phyloP scores from a whole-genome alignment of 2,888 invertebrate genomes.

The Sphaerophoria rueppellii region DNA sequence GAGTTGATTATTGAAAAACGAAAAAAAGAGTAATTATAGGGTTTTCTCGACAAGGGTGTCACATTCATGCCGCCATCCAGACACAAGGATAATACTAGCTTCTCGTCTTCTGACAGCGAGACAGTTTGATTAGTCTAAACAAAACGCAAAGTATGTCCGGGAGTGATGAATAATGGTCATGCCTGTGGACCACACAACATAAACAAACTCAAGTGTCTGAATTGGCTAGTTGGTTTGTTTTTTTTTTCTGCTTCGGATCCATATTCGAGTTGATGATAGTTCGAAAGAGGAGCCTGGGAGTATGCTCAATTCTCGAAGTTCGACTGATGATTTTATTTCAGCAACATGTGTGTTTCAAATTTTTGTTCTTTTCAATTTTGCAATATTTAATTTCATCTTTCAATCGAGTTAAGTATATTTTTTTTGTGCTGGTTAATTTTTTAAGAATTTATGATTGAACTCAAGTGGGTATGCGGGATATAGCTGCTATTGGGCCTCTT shows the following conservation, averaged over 20 bases:
- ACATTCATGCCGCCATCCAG: constrained; percentile 31
- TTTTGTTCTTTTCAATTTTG: constrained; percentile 31
- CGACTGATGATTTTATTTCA: constrained; percentile 8
- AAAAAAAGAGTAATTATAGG: not conserved
- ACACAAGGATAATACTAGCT: constrained; percentile 32
- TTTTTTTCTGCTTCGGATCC: not conserved
- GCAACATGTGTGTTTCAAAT: constrained; percentile 56
- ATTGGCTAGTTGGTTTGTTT: not conserved
- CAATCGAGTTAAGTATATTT: constrained; percentile 58
- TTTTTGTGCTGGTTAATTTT: constrained; percentile 21
- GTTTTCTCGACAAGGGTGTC: constrained; percentile 32
- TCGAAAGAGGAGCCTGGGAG: not conserved
- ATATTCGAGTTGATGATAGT: constrained; percentile 16
- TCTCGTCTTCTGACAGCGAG: not conserved
- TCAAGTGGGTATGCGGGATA: constrained; percentile 57
- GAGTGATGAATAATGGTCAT: constrained; percentile 32
- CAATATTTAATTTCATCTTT: constrained; percentile 53
- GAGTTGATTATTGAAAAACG: constrained; percentile 59
- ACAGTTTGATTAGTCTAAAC: constrained; percentile 57
- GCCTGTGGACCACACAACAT: constrained; percentile 56
- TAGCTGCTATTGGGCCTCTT: constrained; percentile 28
- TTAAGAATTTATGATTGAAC: constrained; percentile 58
- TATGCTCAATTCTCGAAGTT: not conserved
- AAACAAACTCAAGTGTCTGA: constrained; percentile 55
- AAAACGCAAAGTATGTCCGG: constrained; percentile 40